Evolutionary conservation across 1,140 invertebrate species (phyloP).

Genomic region (Piezodorus guildinii): DNA sequence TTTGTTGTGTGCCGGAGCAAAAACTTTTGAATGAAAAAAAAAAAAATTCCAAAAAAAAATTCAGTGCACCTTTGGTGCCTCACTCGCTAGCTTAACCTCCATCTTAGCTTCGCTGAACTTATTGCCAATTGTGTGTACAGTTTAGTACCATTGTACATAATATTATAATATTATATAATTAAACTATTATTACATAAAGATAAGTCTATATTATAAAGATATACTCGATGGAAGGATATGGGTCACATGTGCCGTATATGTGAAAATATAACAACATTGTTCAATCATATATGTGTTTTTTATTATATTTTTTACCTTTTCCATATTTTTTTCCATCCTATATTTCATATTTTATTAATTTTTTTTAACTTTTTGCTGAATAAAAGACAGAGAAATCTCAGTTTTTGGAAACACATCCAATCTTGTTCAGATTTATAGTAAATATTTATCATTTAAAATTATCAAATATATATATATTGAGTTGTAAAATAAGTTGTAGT

Average conservation of each 20-base stretch:
- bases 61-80: conserved; percentile 3
- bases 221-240: conserved; percentile 26
- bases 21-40: background rate
- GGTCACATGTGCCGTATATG: conserved; percentile 27
- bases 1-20: conserved; percentile 13
- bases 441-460: too few relatives aligned
- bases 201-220: conserved; percentile 25
- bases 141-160: conserved; percentile 26
- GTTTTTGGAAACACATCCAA: too few relatives aligned
- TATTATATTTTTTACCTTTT: conserved; percentile 1
- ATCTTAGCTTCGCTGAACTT: conserved; percentile 22
- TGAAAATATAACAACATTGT: conserved; percentile 26
- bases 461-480: too few relatives aligned
- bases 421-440: too few relatives aligned
- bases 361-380: too few relatives aligned
- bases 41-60: background rate
- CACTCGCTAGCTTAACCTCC: conserved; percentile 8
- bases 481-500: too few relatives aligned
- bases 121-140: conserved; percentile 26
- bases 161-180: conserved; percentile 25
- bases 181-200: conserved; percentile 25
- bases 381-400: too few relatives aligned
- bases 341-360: too few relatives aligned
- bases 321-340: background rate
- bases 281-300: conserved; percentile 19